Evolutionary conservation across 2,888 invertebrate species (phyloP), one percentile per base, ranked within the genome.

Genomic region (Pseudococcus jackbeardsleyi): DNA sequence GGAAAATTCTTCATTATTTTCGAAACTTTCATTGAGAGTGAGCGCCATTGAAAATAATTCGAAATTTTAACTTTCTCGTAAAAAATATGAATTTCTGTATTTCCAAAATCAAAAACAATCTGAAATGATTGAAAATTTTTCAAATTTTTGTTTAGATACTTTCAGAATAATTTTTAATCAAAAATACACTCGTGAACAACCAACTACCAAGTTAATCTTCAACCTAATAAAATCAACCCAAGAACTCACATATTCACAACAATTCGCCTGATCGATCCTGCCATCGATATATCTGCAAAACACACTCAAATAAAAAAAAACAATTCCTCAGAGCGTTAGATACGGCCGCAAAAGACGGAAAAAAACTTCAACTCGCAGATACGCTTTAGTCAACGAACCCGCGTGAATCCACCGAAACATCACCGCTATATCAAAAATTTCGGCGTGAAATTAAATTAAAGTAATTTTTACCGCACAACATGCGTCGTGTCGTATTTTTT

Each of bases 391-490:
- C 72, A 72, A 72, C 17, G 72, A 72, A 72, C 72, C 12, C 72
- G 72, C 72, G 64, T 22, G 7, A 72, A 72, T 72, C 72, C 6
- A 72, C 33, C 72, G 72, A 72, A 72, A 39, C 72, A 72, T 72
- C 68, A 72, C 33, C 26, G 72, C 1, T 4, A 2, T 72, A 72
- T 33, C 72, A 39, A 72, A 72, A 72, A 72, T 33, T 72, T 72
- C 72, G 72, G 33, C 72, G 72, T 72, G 72, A 72, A 72, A 72
- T 72, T 72, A 72, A 72, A 72, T 72, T 72, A 72, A 39, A 72
- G 72, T 72, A 72, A 72, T 72, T 72, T 72, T 72, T 72, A 72
- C 72, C 72, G 33, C 72, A 17, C 72, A 72, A 72, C 72, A 39
- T 33, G 33, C 64, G 64, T 64, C 64, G 12, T 64, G 33, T 72